A percentile compares a stretch with the other conserved stretches of the same genome.
These are phyloP conservation scores for Pyrochroa serraticornis DNA, from an alignment of 2,888 invertebrate genomes.

Conservation along the genomic window DNA sequence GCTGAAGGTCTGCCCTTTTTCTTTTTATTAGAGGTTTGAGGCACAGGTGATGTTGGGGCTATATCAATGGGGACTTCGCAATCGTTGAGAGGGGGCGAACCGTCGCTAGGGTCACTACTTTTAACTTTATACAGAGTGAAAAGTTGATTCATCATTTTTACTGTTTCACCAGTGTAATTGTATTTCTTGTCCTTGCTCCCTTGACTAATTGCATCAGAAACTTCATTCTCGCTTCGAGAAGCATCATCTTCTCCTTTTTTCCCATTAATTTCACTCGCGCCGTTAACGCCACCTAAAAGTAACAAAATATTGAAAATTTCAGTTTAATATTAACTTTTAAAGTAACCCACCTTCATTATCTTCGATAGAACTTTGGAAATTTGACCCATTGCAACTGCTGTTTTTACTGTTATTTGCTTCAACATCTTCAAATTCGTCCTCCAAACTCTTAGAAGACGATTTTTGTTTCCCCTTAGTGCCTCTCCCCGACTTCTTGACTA, in stretches of 20 bases:
- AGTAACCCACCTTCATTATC: too few relatives aligned
- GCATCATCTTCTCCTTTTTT: neutral
- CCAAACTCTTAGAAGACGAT: neutral
- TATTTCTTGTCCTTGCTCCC: conserved; percentile 28
- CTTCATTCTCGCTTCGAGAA: neutral
- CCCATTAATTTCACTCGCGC: too few relatives aligned
- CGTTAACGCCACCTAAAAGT: too few relatives aligned
- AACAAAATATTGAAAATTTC: too few relatives aligned
- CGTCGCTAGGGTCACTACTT: neutral
- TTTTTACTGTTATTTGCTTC: too few relatives aligned
- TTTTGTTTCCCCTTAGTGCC: conserved; percentile 6
- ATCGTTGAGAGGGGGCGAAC: too few relatives aligned
- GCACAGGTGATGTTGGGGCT: neutral
- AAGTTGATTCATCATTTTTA: conserved; percentile 35
- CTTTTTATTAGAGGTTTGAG: conserved; percentile 5
- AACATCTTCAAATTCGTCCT: too few relatives aligned
- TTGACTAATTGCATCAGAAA: neutral
- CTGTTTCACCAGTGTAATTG: conserved; percentile 35
- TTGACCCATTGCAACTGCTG: too few relatives aligned
- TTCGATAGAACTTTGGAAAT: too few relatives aligned
- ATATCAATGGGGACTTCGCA: too few relatives aligned
- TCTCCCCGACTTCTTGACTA: neutral
- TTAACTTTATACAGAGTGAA: conserved; percentile 26
- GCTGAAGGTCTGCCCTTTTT: neutral
- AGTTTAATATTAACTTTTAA: too few relatives aligned